Evolutionary conservation across 2,888 invertebrate genomes (phyloP).

Genomic region (Drosophila kuntzei): DNA sequence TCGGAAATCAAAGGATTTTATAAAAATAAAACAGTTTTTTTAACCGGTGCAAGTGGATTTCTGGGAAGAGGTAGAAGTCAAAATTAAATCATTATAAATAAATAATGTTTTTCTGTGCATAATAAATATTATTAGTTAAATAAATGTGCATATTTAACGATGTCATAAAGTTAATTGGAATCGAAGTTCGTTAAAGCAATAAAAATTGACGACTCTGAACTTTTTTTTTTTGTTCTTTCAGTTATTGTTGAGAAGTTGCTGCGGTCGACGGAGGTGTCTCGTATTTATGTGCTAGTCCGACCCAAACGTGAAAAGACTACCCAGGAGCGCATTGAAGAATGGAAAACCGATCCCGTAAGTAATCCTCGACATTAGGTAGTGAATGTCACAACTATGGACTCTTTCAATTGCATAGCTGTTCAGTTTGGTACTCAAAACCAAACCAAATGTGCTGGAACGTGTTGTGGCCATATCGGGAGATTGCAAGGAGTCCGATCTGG

Average conservation of each 20-base stretch:
- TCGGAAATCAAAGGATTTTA: slow-evolving; percentile 87
- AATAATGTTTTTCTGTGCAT: no score
- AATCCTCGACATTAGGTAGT: neutral
- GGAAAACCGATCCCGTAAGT: slow-evolving; percentile 89
- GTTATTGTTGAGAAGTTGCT: slow-evolving; percentile 63
- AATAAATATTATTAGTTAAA: neutral
- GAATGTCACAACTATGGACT: no score
- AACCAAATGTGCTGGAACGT: slow-evolving; percentile 78
- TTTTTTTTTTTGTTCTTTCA: slow-evolving; percentile 29
- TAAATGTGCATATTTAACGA: neutral
- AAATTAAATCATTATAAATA: neutral
- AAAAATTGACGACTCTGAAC: neutral
- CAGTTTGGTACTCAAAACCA: slow-evolving; percentile 49
- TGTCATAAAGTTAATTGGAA: slow-evolving; percentile 2
- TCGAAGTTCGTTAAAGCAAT: neutral
- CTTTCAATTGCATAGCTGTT: slow-evolving; percentile 6
- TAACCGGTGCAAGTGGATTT: slow-evolving; percentile 88
- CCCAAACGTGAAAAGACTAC: slow-evolving; percentile 88
- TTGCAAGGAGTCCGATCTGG: slow-evolving; percentile 82
- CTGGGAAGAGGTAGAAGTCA: slow-evolving; percentile 81
- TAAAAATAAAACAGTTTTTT: slow-evolving; percentile 87
- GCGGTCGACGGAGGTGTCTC: slow-evolving; percentile 86
- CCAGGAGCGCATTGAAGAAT: slow-evolving; percentile 88
- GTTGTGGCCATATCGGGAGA: slow-evolving; percentile 84
- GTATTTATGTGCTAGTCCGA: slow-evolving; percentile 87